Base-by-base conservation (phyloP, 2,888 invertebrate genomes). In the Homarus gammarus region DNA sequence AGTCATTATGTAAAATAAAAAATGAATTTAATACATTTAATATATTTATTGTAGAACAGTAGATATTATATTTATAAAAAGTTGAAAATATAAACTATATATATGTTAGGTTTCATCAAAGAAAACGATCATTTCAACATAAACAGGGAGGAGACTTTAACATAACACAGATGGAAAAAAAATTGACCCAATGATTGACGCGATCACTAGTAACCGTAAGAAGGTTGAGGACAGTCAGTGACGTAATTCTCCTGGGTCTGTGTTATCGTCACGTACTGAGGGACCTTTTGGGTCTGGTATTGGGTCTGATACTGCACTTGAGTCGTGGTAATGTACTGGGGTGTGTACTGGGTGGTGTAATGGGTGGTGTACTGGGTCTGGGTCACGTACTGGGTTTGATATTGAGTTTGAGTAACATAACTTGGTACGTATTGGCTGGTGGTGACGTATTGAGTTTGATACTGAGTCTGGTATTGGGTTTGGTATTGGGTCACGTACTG, bases 391-490 rank as follows among this genome's bases (percentile, higher is more conserved):
- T 86, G 31, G 68, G 85, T 77, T n/a, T 68, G 18, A 78, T 77
- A 77, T 51, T 36, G 51, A 36, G 87, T 87, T 72, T 85, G 38
- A 2, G 87, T 79, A 18, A 79, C 87, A 90, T 91, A 91, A 73
- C 73, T 70, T 22, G 91, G 89, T 44, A 85, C 77, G 78, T 89
- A 91, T 44, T 88, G 75, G 33, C 85, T 70, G 22, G 82, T 79
- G 73, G 91, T 91, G 64, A 89, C 70, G 87, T 81, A 79, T n/a
- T 81, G 70, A 68, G 89, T 84, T 27, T 79, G 70, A 84, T 89
- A 79, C 49, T 91, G 77, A 18, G 91, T 91, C 44, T 84, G 61
- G 86, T 89, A 89, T 79, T 89, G 56, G 22, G 82, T 86, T 33
- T 88, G 40, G 36, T 64, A 31, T 31, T 91, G 44, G 18, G 84